Evolutionary conservation across 2,888 invertebrate species (phyloP), one percentile per base, ranked within the genome.

Genomic region (Dilophus febrilis): DNA sequence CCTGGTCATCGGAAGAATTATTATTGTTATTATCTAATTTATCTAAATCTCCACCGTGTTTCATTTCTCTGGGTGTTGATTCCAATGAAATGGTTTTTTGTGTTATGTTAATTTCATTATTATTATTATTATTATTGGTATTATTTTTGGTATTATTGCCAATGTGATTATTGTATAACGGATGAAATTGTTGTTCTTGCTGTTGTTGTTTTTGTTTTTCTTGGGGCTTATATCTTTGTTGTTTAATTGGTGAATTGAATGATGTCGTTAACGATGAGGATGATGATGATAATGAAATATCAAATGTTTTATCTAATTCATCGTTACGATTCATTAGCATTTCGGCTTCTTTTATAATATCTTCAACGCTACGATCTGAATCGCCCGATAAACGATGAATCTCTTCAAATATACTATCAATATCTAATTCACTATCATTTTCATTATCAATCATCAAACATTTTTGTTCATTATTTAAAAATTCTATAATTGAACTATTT

Each of bases 361-460:
- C 72, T 45, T 72, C 72, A 6, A 73, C 65, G 52, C 66, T 68
- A 32, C 68, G 64, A n/a, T 39, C 34, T 42, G 66, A 65, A 27
- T 64, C 65, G 2, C 53, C 53, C 28, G 71, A 64, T 34, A 73
- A 54, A 45, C 74, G 71, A 47, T 71, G 73, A 3, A 79, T 76
- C 60, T 79, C 77, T 50, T 68, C 73, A 48, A 79, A 72, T 54
- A 79, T 75, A 57, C 70, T 70, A 47, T 72, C 76, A 8, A 77
- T 71, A 58, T 77, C 77, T 37, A 71, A 66, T 29, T 58, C 54
- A 40, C 48, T 55, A 17, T 33, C 44, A 32, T 48, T 46, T 22
- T 46, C 44, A 18, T 40, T 42, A 29, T 46, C 45, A 34, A 43
- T 44, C 38, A 43, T 43, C 37, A 44, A 49, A 47, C 63, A 61